A percentile compares a stretch with the other conserved stretches of the same genome.
Conservation (phyloP, 2,113 vertebrate species). For the Pelusios castaneus region DNA sequence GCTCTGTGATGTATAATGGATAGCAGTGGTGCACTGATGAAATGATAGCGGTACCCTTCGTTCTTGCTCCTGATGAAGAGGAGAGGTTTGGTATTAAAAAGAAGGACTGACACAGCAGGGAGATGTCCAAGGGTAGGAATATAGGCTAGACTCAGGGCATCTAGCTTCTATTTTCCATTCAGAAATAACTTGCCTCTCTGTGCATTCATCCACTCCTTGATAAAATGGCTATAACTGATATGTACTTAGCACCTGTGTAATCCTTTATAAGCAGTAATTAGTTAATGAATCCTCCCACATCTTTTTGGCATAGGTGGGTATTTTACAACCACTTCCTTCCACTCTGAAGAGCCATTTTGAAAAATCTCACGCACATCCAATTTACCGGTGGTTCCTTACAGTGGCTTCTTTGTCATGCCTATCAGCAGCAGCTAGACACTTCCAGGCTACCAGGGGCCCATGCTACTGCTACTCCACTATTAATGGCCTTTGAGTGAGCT, state of each 20-base stretch:
- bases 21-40: background rate
- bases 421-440: background rate
- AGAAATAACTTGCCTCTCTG: background rate
- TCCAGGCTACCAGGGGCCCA: too few species aligned
- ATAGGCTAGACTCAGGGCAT: background rate
- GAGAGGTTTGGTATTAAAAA: background rate
- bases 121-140: background rate
- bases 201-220: too few species aligned
- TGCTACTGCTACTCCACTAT: too few species aligned
- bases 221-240: background rate
- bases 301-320: background rate
- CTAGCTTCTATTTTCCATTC: background rate
- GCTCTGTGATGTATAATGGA: background rate
- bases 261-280: background rate
- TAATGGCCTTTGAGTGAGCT: too few species aligned
- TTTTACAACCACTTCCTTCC: background rate
- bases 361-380: background rate
- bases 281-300: background rate
- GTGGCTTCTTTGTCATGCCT: background rate
- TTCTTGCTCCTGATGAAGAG: background rate
- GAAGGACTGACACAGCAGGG: too few species aligned
- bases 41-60: background rate
- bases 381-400: background rate
- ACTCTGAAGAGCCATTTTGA: too few species aligned
- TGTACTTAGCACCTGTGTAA: background rate